Conservation (phyloP, 1,140 invertebrate species). For the Geopemphigus sp. region DNA sequence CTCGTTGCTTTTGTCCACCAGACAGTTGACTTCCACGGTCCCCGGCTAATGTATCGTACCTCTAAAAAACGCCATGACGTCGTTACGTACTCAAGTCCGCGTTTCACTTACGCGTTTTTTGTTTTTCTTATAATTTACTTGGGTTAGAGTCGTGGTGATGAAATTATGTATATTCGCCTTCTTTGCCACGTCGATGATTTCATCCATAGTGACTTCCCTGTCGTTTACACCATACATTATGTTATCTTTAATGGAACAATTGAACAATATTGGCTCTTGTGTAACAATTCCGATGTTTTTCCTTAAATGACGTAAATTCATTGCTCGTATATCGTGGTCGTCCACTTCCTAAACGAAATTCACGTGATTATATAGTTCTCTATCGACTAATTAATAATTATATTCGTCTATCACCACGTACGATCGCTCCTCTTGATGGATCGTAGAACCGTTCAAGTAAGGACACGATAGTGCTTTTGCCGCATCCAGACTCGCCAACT, state of each 20-base stretch:
- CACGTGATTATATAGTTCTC: not conserved
- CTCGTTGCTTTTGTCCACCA: slow-evolving; percentile 77
- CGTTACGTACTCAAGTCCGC: too few relatives aligned
- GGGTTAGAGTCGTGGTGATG: slow-evolving; percentile 64
- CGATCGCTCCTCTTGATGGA: slow-evolving; percentile 65
- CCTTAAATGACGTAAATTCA: slow-evolving; percentile 71
- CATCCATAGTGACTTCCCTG: slow-evolving; percentile 59
- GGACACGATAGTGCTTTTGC: slow-evolving; percentile 88
- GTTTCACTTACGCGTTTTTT: not conserved
- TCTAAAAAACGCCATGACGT: too few relatives aligned
- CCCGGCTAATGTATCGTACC: slow-evolving; percentile 84
- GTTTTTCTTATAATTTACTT: slow-evolving; percentile 3
- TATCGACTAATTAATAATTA: not conserved
- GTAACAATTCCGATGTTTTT: slow-evolving; percentile 82
- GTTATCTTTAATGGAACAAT: slow-evolving; percentile 85
- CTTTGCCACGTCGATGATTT: slow-evolving; percentile 63
- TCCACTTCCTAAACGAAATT: slow-evolving; percentile 58
- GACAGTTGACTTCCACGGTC: slow-evolving; percentile 73
- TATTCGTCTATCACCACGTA: slow-evolving; percentile 52
- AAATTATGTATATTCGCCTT: slow-evolving; percentile 85
- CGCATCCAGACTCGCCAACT: slow-evolving; percentile 85
- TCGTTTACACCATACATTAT: slow-evolving; percentile 76
- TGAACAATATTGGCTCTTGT: slow-evolving; percentile 91
- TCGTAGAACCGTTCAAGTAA: slow-evolving; percentile 89
- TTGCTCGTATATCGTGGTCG: slow-evolving; percentile 62